These are phyloP conservation scores for Acromyrmex charruanus DNA, from an alignment of 1,140 invertebrate species.

Conservation along the genomic window DNA sequence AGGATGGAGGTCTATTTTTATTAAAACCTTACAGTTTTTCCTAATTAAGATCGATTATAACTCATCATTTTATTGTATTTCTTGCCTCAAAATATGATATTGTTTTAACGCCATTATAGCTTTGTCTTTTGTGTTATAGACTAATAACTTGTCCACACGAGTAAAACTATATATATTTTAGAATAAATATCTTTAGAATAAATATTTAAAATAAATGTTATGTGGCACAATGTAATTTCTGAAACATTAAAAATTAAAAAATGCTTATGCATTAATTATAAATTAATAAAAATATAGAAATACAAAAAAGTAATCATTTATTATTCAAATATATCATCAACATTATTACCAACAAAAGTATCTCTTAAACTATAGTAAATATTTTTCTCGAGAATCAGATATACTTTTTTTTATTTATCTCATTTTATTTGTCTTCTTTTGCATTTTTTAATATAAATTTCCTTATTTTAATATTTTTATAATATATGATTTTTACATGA, in stretches of 20 bases:
- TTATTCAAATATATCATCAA: not conserved
- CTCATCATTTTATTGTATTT: too few species aligned
- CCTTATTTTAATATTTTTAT: not conserved
- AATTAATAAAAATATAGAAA: not conserved
- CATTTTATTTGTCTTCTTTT: not conserved
- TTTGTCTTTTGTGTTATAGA: too few species aligned
- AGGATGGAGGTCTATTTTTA: too few species aligned
- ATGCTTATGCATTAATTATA: constrained; percentile 5
- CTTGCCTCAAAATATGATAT: too few species aligned
- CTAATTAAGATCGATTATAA: too few species aligned
- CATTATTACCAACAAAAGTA: not conserved
- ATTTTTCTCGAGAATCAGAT: not conserved
- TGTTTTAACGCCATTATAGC: too few species aligned
- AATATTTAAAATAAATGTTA: not conserved
- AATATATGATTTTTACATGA: not conserved
- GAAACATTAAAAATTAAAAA: not conserved
- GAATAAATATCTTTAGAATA: not conserved
- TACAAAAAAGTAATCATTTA: not conserved
- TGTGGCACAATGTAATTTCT: not conserved
- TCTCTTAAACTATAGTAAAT: not conserved
- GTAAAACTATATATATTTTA: not conserved
- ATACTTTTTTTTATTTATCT: not conserved
- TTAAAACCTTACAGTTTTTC: too few species aligned
- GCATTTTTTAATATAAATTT: not conserved
- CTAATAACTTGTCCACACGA: not conserved